Evolutionary conservation across 92 coral and sea anemone genomes (phyloP), one percentile per base, ranked within the genome.

Genomic region (Phymanthus crucifer): DNA sequence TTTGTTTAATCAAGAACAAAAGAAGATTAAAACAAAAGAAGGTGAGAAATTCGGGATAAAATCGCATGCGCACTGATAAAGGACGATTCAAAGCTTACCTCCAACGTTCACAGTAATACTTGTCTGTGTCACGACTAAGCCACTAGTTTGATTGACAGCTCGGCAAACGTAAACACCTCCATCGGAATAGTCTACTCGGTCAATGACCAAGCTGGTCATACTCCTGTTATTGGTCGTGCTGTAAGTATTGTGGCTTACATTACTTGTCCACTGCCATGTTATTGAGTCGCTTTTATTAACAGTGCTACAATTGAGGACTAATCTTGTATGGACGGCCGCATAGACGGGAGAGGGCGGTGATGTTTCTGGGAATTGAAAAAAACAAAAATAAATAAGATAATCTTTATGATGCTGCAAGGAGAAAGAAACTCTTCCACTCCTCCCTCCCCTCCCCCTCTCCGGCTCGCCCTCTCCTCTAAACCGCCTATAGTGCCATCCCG

Each of bases 141-240:
- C 68, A 61, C 35, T 61, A 29, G 68, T 61, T 61, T 61, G 68
- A 61, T 61, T 61, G 68, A 61, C 34, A 61, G 68, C 68, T 61
- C 10, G 32, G 13, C 68, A 61, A 61, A 26, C 1, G 13, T 61
- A 61, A 13, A 61, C 34, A 29, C 33, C 35, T 7, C 8, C 68
- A 10, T 61, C 35, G 5, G 68, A 24, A 27, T 61, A 61, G 3
- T 11, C 29, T 61, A 61, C 6, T 24, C 18, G 9, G 13, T 2
- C 26, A 29, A 61, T 26, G 4, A 61, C 68, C 17, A 61, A 27
- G 68, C 26, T 54, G 1, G 68, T 24, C 27, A 54, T 21, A 54
- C 26, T 21, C 14, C 26, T 21, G 27, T 21, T 54, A 24, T 2
- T 54, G 1, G 64, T 3, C n/a, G 27, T 54, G 29, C 64, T 54